Evolutionary conservation across 2,797 vertebrate genomes (phyloP), one percentile per base, ranked within the genome.

Genomic region (Arctocebus calabarensis): DNA sequence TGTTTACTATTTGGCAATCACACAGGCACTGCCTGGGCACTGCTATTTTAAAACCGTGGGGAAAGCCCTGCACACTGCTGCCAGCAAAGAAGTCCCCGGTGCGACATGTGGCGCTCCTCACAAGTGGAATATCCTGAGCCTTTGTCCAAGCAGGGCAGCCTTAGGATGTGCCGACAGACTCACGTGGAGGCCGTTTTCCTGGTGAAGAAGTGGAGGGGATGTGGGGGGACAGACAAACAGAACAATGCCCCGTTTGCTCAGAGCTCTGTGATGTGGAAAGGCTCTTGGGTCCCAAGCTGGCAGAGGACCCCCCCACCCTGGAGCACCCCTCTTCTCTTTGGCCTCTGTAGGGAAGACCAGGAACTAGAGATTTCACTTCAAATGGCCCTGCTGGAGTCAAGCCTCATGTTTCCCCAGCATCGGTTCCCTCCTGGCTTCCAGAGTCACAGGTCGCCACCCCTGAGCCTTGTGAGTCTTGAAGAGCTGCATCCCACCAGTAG

Each of bases 11-110:
- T 86, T 82, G 90, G 79, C 73, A 78, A 64, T 22, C 27, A 81
- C 93, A 91, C 94, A 87, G 48, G 57, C 85, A 82, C 71, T 59
- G 93, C 92, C 45, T 90, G 73, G 95, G 73, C 77, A 87, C 97
- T 98, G 79, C 97, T 97, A 92, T 98, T 97, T 98, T 96, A 97
- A 96, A 96, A 95, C 95, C 90, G 96, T 27, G 68, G 97, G 97
- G 90, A 96, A 96, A 94, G 66, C 92, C 94, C 89, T 66, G 59
- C 1, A 0, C 0, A 73, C 83, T 12, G 66, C 84, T 96, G 97
- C 98, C 98, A 98, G 95, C 71, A 22, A 97, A 97, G 95, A 96
- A 86, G 96, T 96, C 94, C 96, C 97, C 89, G 86, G 52, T 45
- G 19, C 95, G 92, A 10, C 59, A 6, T 27, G 91, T 97, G 97